phyloP scores from a whole-genome alignment of 2,113 vertebrate species.

The Proteles cristata region DNA sequence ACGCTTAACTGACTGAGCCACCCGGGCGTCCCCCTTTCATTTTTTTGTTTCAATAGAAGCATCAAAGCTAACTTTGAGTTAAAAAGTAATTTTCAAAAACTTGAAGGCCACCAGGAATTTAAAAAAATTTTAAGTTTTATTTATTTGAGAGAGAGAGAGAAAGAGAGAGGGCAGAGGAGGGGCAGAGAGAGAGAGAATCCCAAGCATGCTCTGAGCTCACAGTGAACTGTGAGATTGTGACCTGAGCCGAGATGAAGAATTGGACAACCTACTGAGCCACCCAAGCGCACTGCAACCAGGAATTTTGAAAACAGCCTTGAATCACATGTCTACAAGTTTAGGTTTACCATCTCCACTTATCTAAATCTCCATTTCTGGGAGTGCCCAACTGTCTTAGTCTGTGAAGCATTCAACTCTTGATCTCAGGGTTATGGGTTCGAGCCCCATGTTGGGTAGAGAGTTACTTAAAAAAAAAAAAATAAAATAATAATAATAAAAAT shows the following conservation, averaged over 20 bases:
- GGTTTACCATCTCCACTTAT: background rate
- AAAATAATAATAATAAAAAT: too few species aligned
- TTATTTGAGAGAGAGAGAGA: too few species aligned
- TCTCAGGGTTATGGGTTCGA: background rate
- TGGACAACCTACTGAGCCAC: too few species aligned
- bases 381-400: background rate
- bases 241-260: background rate
- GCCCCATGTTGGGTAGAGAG: background rate
- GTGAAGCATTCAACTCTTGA: background rate
- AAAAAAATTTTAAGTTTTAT: too few species aligned
- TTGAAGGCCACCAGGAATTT: background rate
- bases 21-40: background rate
- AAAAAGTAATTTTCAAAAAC: background rate
- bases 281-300: background rate
- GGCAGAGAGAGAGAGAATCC: too few species aligned
- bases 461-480: background rate
- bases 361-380: background rate
- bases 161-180: too few species aligned
- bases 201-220: too few species aligned
- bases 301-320: background rate
- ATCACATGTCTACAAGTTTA: background rate
- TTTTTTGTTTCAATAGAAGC: background rate
- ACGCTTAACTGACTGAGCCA: too few species aligned
- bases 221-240: too few species aligned
- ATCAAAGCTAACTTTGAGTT: background rate